phyloP scores from a whole-genome alignment of 2,797 vertebrate genomes.

The Aulostomus chinensis region DNA sequence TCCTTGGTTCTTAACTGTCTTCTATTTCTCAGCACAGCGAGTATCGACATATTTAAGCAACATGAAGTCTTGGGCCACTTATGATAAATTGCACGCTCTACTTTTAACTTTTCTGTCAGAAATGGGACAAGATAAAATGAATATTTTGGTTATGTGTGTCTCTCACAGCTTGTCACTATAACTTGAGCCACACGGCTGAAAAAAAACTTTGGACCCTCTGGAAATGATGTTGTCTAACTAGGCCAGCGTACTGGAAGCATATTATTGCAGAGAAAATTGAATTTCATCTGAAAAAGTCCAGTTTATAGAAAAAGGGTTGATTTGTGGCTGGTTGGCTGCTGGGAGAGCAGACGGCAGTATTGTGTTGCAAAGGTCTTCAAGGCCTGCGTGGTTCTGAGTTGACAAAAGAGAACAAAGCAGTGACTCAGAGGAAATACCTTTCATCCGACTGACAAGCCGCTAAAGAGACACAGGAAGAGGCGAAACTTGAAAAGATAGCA shows the following conservation, averaged over 20 bases:
- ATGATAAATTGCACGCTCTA: conserved; percentile 21
- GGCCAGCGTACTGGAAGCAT: conserved; percentile 49
- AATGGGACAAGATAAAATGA: conserved; percentile 52
- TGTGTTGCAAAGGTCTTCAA: conserved; percentile 50
- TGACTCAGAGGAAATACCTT: conserved; percentile 81
- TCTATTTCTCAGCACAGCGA: too few species aligned
- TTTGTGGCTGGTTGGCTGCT: conserved; percentile 13
- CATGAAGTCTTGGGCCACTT: too few species aligned
- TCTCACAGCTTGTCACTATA: conserved; percentile 35
- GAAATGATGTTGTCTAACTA: conserved; percentile 51
- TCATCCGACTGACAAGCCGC: conserved; percentile 58
- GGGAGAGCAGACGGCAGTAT: conserved; percentile 25
- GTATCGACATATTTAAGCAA: too few species aligned
- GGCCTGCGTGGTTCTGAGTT: conserved; percentile 18
- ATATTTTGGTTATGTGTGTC: conserved; percentile 36
- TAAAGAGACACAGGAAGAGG: conserved; percentile 63
- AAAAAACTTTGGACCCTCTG: conserved; percentile 23
- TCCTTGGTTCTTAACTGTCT: conserved; percentile 30
- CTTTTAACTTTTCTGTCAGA: conserved; percentile 45
- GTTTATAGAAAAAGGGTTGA: conserved; percentile 47
- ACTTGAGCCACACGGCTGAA: conserved; percentile 14
- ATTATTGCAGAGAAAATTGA: conserved; percentile 34
- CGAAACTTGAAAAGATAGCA: conserved; percentile 49
- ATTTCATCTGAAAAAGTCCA: conserved; percentile 46
- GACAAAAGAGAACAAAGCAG: conserved; percentile 46